phyloP scores from a whole-genome alignment of 2,888 invertebrate species.

The Coremacera marginata region DNA sequence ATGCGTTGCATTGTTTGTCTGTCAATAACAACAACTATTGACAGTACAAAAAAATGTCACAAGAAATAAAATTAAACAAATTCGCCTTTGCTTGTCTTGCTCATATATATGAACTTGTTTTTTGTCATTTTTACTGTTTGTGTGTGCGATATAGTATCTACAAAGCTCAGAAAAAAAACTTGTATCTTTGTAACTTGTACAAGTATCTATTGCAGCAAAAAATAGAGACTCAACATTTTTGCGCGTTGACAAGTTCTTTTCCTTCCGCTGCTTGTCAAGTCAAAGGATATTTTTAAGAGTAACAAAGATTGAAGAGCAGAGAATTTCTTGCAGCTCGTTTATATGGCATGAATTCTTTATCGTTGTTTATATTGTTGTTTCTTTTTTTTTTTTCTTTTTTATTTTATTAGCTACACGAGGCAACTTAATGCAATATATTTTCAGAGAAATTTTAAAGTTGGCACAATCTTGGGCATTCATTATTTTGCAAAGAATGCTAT shows the following conservation, averaged over 20 bases:
- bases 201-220: neutral
- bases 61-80: neutral
- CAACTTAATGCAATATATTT: conserved; percentile 11
- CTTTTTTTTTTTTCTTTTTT: neutral
- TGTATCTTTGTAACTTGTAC: neutral
- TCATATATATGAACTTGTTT: neutral
- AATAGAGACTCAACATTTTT: neutral
- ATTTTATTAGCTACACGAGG: neutral
- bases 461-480: neutral
- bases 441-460: neutral
- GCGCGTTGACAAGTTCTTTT: conserved; percentile 1
- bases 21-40: neutral
- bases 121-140: neutral
- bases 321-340: neutral
- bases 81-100: neutral
- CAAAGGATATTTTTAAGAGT: conserved; percentile 2
- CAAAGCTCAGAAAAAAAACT: neutral
- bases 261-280: neutral
- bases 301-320: neutral
- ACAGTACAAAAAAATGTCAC: neutral
- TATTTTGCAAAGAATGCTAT: neutral
- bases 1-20: neutral
- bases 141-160: neutral
- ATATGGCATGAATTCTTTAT: no score
- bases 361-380: no score